Conservation (phyloP, 37 sponge, comb jelly and placozoan genomes). For the Ephydatia muelleri region DNA sequence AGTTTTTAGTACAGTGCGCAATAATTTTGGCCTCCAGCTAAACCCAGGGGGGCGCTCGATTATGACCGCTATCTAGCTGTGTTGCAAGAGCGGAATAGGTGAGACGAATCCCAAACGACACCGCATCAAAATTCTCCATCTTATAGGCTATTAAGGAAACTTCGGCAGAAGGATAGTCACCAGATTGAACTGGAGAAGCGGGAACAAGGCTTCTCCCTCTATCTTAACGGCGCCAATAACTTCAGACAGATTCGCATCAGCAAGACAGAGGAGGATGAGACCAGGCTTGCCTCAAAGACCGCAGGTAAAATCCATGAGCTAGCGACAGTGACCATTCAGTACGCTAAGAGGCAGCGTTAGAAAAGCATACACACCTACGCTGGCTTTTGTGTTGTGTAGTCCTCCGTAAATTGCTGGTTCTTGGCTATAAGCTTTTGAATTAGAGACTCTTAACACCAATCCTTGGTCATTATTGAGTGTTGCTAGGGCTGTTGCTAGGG, state of each 20-base stretch:
- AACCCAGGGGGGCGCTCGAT: neutral
- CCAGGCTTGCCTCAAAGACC: neutral
- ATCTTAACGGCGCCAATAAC: slow-evolving; percentile 92
- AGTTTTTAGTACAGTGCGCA: neutral
- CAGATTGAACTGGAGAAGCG: slow-evolving; percentile 76
- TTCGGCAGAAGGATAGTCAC: slow-evolving; percentile 66
- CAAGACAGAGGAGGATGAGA: slow-evolving; percentile 15
- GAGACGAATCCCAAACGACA: neutral
- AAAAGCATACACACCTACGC: too few relatives aligned
- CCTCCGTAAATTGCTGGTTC: too few relatives aligned
- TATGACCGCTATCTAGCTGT: slow-evolving; percentile 53
- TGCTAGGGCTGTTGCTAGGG: too few relatives aligned
- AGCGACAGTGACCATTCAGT: too few relatives aligned
- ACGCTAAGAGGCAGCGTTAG: too few relatives aligned
- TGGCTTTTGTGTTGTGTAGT: neutral
- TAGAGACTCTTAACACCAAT: too few relatives aligned
- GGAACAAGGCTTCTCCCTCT: slow-evolving; percentile 94
- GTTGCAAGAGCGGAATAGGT: slow-evolving; percentile 78
- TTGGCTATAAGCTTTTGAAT: too few relatives aligned
- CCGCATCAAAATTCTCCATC: neutral
- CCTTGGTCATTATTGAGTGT: neutral
- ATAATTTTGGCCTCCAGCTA: neutral
- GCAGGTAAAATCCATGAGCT: slow-evolving; percentile 9
- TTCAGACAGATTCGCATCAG: neutral
- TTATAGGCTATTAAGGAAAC: slow-evolving; percentile 71